Percentiles rank a stretch among this genome's conserved stretches.
Conservation (phyloP, 2,797 vertebrate species). For the Apogon talboti region DNA sequence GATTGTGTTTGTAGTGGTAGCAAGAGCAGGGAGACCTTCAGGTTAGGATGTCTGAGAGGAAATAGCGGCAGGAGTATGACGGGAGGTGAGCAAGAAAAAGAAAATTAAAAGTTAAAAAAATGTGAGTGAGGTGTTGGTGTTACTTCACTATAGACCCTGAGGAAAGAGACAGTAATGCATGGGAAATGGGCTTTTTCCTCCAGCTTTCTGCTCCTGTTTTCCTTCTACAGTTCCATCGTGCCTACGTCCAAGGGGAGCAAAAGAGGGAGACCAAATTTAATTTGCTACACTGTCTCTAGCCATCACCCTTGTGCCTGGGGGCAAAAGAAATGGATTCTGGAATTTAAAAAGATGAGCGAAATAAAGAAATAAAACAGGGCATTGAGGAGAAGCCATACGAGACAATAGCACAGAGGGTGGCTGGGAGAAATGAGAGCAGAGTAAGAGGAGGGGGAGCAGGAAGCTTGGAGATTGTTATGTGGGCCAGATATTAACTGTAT, state of each 20-base stretch:
- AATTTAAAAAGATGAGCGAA: constrained; percentile 76
- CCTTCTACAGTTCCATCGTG: constrained; percentile 55
- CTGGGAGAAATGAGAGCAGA: constrained; percentile 70
- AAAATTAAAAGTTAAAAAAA: constrained; percentile 65
- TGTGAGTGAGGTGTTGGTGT: constrained; percentile 68
- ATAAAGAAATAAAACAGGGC: constrained; percentile 75
- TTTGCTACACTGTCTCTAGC: constrained; percentile 74
- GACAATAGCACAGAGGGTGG: constrained; percentile 77
- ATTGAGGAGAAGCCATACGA: constrained; percentile 57
- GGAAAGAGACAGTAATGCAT: constrained; percentile 75
- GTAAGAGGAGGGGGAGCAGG: constrained; percentile 25
- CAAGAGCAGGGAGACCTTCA: constrained; percentile 65
- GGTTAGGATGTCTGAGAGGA: constrained; percentile 52
- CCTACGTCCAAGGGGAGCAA: constrained; percentile 65
- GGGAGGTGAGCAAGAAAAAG: constrained; percentile 52
- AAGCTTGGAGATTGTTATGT: constrained; percentile 48
- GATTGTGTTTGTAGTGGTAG: constrained; percentile 69
- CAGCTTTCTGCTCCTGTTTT: constrained; percentile 55
- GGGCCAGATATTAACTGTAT: constrained; percentile 72
- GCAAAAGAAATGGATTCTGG: constrained; percentile 78
- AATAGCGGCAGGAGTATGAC: constrained; percentile 30
- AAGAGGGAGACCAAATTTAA: constrained; percentile 73
- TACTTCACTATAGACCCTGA: constrained; percentile 62
- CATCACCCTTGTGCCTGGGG: constrained; percentile 62
- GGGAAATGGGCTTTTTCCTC: constrained; percentile 73